Base-by-base conservation (phyloP, 2,113 vertebrate species). In the Gila orcuttii region DNA sequence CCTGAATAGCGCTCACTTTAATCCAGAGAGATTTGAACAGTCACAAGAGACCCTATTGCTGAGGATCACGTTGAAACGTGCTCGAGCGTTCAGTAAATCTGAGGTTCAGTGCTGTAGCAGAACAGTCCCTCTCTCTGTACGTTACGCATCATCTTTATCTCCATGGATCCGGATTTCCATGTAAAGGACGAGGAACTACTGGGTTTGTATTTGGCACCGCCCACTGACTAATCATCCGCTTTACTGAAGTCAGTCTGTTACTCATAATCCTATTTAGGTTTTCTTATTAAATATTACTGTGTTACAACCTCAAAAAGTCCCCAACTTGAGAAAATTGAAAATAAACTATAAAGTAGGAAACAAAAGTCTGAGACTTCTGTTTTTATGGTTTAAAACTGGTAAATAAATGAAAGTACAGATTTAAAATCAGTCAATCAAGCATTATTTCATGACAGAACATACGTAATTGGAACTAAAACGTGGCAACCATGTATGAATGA, bases 1-100 rank as follows among this genome's bases (percentile, higher is more conserved):
- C 21, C 36, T 12, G 23, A 71, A 33, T 62, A 79, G 75, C n/a
- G 39, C 76, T 19, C 25, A 7, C 66, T 64, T 55, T 57, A 68
- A 62, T 68, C 69, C 69, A 42, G 68, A 76, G 86, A 79, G 78
- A 71, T 77, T 79, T 79, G 50, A 39, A 81, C 45, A 59, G 62
- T 33, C 86, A 21, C 69, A 11, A 77, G 75, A 82, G 86, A 59
- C 33, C 57, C 55, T n/a, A 6, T 47, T 71, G 10, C 66, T 75
- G 36, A 85, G 71, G 88, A 88, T 86, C 77, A 33, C 74, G 84
- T 85, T 84, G 77, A 69, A 69, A 79, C 82, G 39, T 42, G 71
- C 73, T 81, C 42, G 45, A 82, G 86, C 89, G 79, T 93, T 92
- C 88, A 92, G 64, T 10, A 52, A 60, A 75, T 47, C 83, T 3